Evolutionary conservation across 2,888 invertebrate genomes (phyloP).

Genomic region (Amiota minor): DNA sequence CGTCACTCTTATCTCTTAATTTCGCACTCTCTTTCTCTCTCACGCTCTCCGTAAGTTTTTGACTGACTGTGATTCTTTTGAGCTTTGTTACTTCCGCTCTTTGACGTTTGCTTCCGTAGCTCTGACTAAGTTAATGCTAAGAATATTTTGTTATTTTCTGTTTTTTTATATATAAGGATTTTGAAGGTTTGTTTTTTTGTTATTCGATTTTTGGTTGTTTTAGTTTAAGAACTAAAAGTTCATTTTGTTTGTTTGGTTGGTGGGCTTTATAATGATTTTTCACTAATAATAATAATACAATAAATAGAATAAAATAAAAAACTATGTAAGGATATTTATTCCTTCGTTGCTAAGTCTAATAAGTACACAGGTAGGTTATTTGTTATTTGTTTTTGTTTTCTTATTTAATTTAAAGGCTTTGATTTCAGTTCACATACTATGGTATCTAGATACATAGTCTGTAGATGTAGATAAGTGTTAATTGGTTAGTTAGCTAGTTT

Average conservation of each 20-base stretch:
- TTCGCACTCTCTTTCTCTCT: constrained; percentile 42
- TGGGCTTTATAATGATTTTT: constrained; percentile 29
- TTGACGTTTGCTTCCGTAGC: constrained; percentile 24
- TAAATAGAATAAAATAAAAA: background rate
- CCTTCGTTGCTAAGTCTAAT: constrained; percentile 20
- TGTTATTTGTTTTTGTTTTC: constrained; percentile 24
- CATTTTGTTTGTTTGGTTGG: constrained; percentile 29
- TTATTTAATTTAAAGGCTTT: background rate
- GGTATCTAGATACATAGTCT: background rate
- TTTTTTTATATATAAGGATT: constrained; percentile 3
- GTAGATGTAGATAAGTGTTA: background rate
- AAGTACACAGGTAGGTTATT: background rate
- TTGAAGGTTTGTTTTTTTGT: constrained; percentile 15
- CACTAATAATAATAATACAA: background rate
- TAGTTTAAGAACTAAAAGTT: constrained; percentile 35
- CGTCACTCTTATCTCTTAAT: constrained; percentile 4
- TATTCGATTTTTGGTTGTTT: constrained; percentile 34
- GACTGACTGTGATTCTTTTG: constrained; percentile 9
- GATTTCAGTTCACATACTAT: background rate
- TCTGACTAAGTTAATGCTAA: too few relatives aligned
- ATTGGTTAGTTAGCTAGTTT: too few relatives aligned
- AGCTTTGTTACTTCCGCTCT: constrained; percentile 36
- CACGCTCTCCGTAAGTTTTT: constrained; percentile 49
- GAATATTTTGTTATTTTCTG: constrained; percentile 12
- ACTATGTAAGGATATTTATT: constrained; percentile 46